These are phyloP conservation scores for Drosophila ercepeae DNA, from an alignment of 1,140 invertebrate genomes.

Conservation along the genomic window DNA sequence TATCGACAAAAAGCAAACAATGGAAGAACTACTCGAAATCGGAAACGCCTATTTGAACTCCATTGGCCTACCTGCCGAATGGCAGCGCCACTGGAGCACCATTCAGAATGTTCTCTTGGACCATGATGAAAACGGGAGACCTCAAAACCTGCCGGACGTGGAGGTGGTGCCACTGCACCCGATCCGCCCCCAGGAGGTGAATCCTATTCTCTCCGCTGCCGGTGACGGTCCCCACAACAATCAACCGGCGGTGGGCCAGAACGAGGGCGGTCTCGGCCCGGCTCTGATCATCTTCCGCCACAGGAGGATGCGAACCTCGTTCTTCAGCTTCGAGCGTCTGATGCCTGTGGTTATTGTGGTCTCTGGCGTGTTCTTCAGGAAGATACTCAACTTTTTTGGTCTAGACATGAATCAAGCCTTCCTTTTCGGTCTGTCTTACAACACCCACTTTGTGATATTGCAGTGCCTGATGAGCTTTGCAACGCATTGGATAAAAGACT, in stretches of 20 bases:
- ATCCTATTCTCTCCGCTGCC: neutral
- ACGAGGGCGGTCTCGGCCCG: neutral
- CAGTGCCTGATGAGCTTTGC: constrained; percentile 20
- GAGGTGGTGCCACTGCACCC: neutral
- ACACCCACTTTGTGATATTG: constrained; percentile 7
- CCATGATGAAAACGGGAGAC: neutral
- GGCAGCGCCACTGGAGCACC: neutral
- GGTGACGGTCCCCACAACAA: constrained; percentile 43
- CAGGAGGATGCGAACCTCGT: neutral
- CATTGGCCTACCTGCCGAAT: neutral
- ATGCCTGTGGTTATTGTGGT: constrained; percentile 11
- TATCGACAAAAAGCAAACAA: neutral
- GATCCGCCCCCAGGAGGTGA: neutral
- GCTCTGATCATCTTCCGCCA: constrained; percentile 8
- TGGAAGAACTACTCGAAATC: constrained; percentile 2
- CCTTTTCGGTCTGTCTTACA: constrained; percentile 18
- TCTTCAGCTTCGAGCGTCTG: neutral
- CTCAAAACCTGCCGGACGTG: neutral
- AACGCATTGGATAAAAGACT: neutral
- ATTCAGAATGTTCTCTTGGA: neutral
- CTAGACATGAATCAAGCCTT: neutral
- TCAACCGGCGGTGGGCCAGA: neutral
- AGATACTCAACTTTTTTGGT: neutral
- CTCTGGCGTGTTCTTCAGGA: constrained; percentile 13
- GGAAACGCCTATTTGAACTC: neutral